A percentile compares a stretch with the other conserved stretches of the same genome.
Conservation (phyloP, 1,140 invertebrate species). For the Anadara kagoshimensis region DNA sequence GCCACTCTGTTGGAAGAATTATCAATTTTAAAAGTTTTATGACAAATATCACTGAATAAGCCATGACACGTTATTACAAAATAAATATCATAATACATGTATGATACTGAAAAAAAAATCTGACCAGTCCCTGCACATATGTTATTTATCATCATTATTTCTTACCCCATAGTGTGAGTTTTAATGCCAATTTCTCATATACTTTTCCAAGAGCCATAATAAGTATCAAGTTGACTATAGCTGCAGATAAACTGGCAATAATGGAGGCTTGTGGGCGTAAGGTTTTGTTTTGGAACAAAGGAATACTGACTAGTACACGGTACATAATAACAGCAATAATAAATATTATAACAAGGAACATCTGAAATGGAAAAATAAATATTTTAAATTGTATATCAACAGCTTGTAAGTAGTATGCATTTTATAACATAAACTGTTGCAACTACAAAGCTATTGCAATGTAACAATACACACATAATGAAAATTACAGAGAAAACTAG, state of each 20-base stretch:
- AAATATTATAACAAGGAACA: slow-evolving; percentile 83
- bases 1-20: too few relatives aligned
- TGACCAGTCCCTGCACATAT: too few relatives aligned
- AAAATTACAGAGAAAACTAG: too few relatives aligned
- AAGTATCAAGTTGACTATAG: slow-evolving; percentile 83
- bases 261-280: slow-evolving; percentile 78
- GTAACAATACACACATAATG: too few relatives aligned
- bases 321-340: slow-evolving; percentile 86
- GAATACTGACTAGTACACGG: slow-evolving; percentile 80
- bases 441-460: too few relatives aligned
- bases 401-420: neutral
- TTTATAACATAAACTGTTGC: too few relatives aligned
- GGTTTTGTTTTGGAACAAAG: slow-evolving; percentile 78
- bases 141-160: neutral
- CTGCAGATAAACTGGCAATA: slow-evolving; percentile 82
- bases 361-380: slow-evolving; percentile 73
- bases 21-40: too few relatives aligned
- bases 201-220: slow-evolving; percentile 82
- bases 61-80: too few relatives aligned
- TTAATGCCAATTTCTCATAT: slow-evolving; percentile 91
- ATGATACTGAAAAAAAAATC: too few relatives aligned
- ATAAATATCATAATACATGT: too few relatives aligned
- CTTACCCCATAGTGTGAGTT: slow-evolving; percentile 90
- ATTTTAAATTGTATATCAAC: neutral
- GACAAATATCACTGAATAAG: too few relatives aligned